Evolutionary conservation across 2,888 invertebrate genomes (phyloP), one percentile per base, ranked within the genome.

Genomic region (Amiota communis): DNA sequence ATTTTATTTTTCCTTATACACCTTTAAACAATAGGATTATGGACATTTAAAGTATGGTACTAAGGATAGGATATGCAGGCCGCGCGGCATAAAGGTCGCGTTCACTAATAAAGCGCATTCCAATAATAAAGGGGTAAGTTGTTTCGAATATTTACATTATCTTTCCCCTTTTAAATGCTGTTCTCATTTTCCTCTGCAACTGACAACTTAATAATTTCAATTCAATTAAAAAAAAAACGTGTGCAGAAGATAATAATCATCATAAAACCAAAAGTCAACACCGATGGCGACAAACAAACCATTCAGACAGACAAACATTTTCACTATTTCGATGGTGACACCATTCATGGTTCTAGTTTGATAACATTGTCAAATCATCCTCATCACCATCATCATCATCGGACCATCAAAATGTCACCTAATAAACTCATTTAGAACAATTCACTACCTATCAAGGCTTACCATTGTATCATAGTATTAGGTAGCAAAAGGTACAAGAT

Each of bases 351-450:
- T 17, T 49, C 47, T 36, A 4, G 74, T 73, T 78, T 76, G 75
- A 81, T 83, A 77, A 75, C 63, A 46, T 23, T 36, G 20, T 61
- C 49, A 36, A 72, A 69, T 71, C 12, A 51, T 51, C 12, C 12
- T 51, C 53, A 51, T 51, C n/a, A 51, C 10, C n/a, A n/a, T 51
- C 53, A 51, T 57, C 57, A 57, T 57, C 13, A 57, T 17, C 57
- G 23, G 6, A 59, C 9, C 75, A 74, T 15, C 49, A 76, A 75
- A 75, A 77, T 81, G 81, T 77, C 85, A 75, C 77, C 81, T 79
- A 82, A 83, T 85, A 80, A 85, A 76, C 77, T 73, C 75, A 79
- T 77, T 84, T 81, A 79, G 75, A 72, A 70, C 76, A 85, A 86
- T 85, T 86, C 85, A 84, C 85, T 84, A 81, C 80, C 84, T 81